These are phyloP conservation scores for Manduca sexta DNA, from an alignment of 1,140 invertebrate genomes.

Conservation along the genomic window DNA sequence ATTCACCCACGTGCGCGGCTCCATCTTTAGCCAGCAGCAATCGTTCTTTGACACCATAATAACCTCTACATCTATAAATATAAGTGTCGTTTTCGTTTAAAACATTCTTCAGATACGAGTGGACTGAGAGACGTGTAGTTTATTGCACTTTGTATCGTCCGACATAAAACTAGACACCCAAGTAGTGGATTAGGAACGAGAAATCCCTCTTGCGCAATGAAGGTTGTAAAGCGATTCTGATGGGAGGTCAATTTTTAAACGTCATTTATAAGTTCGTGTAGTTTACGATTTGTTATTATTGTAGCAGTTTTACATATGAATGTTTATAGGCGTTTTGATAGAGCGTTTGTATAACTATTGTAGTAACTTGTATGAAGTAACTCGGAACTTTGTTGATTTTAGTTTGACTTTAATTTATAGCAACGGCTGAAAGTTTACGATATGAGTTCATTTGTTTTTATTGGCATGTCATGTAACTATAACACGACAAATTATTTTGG, in stretches of 20 bases:
- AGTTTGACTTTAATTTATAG: too few relatives aligned
- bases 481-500: too few relatives aligned
- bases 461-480: too few relatives aligned
- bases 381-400: too few relatives aligned
- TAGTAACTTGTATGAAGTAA: too few relatives aligned
- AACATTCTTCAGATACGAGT: constrained; percentile 7
- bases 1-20: constrained; percentile 33
- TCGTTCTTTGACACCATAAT: not conserved
- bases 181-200: constrained; percentile 32
- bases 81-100: constrained; percentile 14
- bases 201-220: constrained; percentile 27
- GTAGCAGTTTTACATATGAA: constrained; percentile 27
- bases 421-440: too few relatives aligned
- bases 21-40: not conserved
- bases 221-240: constrained; percentile 18
- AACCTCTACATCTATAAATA: not conserved
- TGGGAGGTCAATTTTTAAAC: constrained; percentile 30
- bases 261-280: constrained; percentile 7
- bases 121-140: constrained; percentile 21
- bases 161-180: constrained; percentile 41
- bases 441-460: too few relatives aligned
- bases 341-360: not conserved
- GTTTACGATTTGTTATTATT: constrained; percentile 43
- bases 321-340: constrained; percentile 7
- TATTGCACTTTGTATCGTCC: constrained; percentile 27